These are phyloP conservation scores for Crepidodera aurea DNA, from an alignment of 2,888 invertebrate genomes.

Conservation along the genomic window DNA sequence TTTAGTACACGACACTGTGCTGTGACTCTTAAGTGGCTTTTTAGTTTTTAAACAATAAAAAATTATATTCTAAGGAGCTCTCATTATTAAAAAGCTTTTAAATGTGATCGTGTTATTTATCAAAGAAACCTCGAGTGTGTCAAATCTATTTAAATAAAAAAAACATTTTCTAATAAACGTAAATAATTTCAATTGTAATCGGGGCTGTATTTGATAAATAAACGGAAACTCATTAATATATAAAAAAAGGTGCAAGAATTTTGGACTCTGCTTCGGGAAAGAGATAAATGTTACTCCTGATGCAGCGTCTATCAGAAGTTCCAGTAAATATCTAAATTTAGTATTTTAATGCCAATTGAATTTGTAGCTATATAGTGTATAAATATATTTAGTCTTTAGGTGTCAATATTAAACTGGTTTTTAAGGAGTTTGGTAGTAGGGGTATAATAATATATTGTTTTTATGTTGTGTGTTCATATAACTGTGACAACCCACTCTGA, in stretches of 20 bases:
- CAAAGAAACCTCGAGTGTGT: constrained; percentile 31
- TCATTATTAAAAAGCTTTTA: constrained; percentile 56
- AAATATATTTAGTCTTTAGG: constrained; percentile 55
- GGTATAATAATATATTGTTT: constrained; percentile 52
- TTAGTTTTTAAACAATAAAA: constrained; percentile 62
- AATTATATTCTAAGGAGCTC: constrained; percentile 55
- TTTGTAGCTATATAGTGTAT: constrained; percentile 43
- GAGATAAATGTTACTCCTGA: constrained; percentile 41
- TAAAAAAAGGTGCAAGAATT: constrained; percentile 55
- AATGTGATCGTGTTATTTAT: constrained; percentile 48
- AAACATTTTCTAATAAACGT: no score
- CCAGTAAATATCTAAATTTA: constrained; percentile 61
- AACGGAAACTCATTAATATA: constrained; percentile 38
- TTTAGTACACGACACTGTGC: constrained; percentile 65
- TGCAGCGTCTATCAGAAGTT: constrained; percentile 58
- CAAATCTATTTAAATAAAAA: constrained; percentile 34
- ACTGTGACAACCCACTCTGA: constrained; percentile 51
- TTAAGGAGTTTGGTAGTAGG: constrained; percentile 61
- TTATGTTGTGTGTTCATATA: constrained; percentile 58
- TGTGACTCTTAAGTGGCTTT: constrained; percentile 68
- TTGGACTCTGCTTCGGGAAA: constrained; percentile 49
- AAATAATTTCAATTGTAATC: no score
- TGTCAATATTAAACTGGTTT: constrained; percentile 60
- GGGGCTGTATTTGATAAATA: constrained; percentile 29
- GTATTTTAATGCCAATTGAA: constrained; percentile 62